Evolutionary conservation across 2,888 invertebrate genomes (phyloP), one percentile per base, ranked within the genome.

Genomic region (Automeris io): DNA sequence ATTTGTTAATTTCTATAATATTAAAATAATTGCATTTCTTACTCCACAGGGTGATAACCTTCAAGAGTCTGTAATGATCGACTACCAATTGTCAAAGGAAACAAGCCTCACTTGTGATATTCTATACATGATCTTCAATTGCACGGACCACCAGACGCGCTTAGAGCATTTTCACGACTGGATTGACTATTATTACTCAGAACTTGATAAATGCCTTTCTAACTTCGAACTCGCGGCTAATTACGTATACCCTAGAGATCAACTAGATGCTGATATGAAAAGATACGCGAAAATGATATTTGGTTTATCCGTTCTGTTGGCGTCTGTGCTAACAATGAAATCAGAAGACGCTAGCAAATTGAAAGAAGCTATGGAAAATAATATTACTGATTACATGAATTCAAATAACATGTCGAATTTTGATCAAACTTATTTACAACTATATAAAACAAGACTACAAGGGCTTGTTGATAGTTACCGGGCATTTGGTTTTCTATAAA

Each of bases 151-250:
- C 35, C 33, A 41, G 21, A 37, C 41, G 1, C 41, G 46, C 18
- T 25, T 40, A 3, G 6, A 39, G 6, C 23, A 43, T 16, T 45
- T 26, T 18, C 6, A 37, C 18, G 34, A 54, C 1, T 67, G 66
- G 61, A 39, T 67, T 1, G 55, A 65, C 26, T 51, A 53, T 18
- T 67, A 67, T 22, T 48, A 67, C 26, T 9, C 33, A 2, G 49
- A 53, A 26, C 39, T 67, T 9, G 57, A 56, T 1, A 51, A 57
- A 1, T 42, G 44, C 2, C 37, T 67, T 9, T 35, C 42, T 1
- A 47, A 57, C 18, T 54, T 46, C 21, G 55, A 51, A 1, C 41
- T 67, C 1, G 57, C 59, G 41, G 51, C 43, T 1, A 49, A 47
- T 19, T 43, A 34, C 2, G 18, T 57, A 1, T 67, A 57, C 19